These are phyloP conservation scores for Cryptoblepharus egeriae DNA, from an alignment of 2,797 vertebrate species.

Conservation along the genomic window DNA sequence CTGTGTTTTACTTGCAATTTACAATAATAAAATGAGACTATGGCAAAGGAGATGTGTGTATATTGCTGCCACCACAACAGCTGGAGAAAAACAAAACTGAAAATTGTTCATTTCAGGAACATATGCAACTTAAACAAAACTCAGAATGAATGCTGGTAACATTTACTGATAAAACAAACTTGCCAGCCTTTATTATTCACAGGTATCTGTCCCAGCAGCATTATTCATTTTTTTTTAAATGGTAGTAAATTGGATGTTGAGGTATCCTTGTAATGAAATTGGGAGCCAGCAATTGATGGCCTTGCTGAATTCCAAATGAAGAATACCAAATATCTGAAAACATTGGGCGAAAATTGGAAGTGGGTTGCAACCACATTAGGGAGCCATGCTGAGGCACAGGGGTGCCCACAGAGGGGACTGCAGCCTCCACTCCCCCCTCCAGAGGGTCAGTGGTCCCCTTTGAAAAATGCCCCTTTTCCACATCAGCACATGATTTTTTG, in stretches of 20 bases:
- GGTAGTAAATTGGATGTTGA: constrained; percentile 40
- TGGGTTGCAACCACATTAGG: too few relatives aligned
- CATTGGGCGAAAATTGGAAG: neutral
- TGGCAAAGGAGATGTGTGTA: neutral
- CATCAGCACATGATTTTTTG: too few relatives aligned
- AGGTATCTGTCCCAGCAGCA: constrained; percentile 20
- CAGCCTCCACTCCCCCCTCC: too few relatives aligned
- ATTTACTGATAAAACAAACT: constrained; percentile 44
- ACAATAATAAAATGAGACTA: neutral
- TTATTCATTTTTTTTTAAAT: constrained; percentile 48
- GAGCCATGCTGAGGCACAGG: too few relatives aligned
- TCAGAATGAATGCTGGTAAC: constrained; percentile 12
- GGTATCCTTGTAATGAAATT: constrained; percentile 45
- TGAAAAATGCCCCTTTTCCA: too few relatives aligned
- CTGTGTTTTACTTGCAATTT: neutral
- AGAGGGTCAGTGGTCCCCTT: too few relatives aligned
- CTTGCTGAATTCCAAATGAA: constrained; percentile 22
- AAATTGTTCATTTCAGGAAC: constrained; percentile 44
- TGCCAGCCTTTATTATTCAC: constrained; percentile 18
- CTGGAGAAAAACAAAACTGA: constrained; percentile 18
- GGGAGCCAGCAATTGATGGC: constrained; percentile 25
- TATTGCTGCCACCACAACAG: constrained; percentile 3
- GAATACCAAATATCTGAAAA: neutral
- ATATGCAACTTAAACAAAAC: constrained; percentile 42
- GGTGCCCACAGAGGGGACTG: too few relatives aligned